A percentile compares a stretch with the other conserved stretches of the same genome.
These are phyloP conservation scores for Steinernema khuongi DNA, from an alignment of 1,140 invertebrate species.

Conservation along the genomic window DNA sequence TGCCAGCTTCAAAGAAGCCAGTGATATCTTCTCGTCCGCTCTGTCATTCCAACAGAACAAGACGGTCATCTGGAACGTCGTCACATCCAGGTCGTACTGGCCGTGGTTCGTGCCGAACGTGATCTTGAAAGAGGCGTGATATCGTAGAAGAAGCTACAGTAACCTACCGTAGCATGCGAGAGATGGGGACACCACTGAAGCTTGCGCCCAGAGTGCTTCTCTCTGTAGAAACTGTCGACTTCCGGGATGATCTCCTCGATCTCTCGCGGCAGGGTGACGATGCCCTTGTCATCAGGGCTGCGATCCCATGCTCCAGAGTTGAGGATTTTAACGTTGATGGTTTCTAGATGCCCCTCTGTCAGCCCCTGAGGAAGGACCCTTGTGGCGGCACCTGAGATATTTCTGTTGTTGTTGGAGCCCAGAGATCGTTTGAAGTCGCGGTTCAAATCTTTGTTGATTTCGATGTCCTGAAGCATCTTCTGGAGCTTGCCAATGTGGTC, in stretches of 20 bases:
- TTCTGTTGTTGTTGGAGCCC: conserved; percentile 52
- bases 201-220: conserved; percentile 91
- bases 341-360: conserved; percentile 55
- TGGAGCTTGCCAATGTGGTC: conserved; percentile 98
- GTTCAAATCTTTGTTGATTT: conserved; percentile 96
- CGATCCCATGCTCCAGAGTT: conserved; percentile 96
- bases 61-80: conserved; percentile 99
- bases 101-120: conserved; percentile 83
- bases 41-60: conserved; percentile 95
- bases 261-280: conserved; percentile 89
- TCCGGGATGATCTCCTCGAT: conserved; percentile 94
- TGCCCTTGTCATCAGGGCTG: conserved; percentile 78
- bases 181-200: conserved; percentile 99
- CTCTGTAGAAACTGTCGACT: conserved; percentile 70
- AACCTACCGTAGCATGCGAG: conserved; percentile 84
- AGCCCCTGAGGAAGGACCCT: neutral
- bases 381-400: conserved; percentile 24
- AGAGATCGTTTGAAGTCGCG: conserved; percentile 56
- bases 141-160: conserved; percentile 26
- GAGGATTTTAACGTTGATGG: conserved; percentile 74
- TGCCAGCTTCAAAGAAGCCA: conserved; percentile 87
- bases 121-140: conserved; percentile 65
- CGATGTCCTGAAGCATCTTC: conserved; percentile 85
- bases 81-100: conserved; percentile 93
- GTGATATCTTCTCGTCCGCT: conserved; percentile 76